phyloP scores from a whole-genome alignment of 2,113 vertebrate species.

The Hylia prasina region DNA sequence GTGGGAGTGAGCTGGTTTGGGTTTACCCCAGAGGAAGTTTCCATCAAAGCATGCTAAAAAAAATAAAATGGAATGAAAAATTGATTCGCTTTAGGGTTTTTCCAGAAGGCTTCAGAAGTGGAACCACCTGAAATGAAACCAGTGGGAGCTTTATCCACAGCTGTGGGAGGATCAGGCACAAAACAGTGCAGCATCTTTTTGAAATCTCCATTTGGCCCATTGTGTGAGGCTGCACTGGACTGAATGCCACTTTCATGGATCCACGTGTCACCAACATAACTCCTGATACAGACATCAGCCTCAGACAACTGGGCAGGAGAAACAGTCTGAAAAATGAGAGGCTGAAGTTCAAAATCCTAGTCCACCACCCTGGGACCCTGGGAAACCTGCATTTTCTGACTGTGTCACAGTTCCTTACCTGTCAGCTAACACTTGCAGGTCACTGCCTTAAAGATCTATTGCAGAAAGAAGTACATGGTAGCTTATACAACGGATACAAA shows the following conservation, averaged over 20 bases:
- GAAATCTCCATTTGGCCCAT: neutral
- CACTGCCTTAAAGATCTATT: neutral
- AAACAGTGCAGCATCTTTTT: neutral
- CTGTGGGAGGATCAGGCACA: neutral
- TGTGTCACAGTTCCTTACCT: neutral
- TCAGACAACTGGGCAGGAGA: neutral
- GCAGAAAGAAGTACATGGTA: neutral
- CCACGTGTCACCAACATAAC: rapidly evolving
- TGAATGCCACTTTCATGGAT: neutral
- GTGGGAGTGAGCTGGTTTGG: neutral
- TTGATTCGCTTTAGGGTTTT: neutral
- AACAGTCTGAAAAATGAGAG: neutral
- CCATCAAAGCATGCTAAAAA: neutral
- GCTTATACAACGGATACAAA: neutral
- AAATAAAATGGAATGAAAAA: neutral
- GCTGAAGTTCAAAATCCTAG: neutral
- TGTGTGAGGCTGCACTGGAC: neutral
- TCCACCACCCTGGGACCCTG: neutral
- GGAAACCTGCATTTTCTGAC: neutral
- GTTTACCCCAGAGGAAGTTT: neutral
- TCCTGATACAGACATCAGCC: neutral
- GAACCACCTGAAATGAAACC: neutral
- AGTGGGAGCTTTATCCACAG: neutral
- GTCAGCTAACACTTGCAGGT: neutral
- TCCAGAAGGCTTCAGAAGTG: neutral